These are phyloP conservation scores for Thinocorus orbignyianus DNA, from an alignment of 2,113 vertebrate species.

Conservation along the genomic window DNA sequence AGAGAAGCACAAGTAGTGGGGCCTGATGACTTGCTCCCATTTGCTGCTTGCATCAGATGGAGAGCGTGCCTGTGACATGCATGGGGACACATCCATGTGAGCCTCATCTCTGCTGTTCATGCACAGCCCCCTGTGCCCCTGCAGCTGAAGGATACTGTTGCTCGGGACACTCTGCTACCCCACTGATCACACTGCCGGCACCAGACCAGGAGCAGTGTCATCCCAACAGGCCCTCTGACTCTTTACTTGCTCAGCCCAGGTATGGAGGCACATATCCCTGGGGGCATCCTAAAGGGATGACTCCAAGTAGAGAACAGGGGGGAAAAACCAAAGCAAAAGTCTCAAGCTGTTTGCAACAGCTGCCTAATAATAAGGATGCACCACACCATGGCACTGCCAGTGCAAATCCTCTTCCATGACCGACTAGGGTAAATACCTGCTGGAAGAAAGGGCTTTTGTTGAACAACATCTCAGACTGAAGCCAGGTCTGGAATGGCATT, in stretches of 20 bases:
- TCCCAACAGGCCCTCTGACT: neutral
- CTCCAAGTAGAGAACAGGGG: neutral
- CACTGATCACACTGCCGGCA: neutral
- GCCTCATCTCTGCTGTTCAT: neutral
- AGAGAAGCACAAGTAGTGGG: neutral
- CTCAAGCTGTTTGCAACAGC: neutral
- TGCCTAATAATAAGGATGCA: neutral
- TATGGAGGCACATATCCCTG: neutral
- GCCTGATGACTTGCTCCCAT: neutral
- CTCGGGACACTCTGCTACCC: neutral
- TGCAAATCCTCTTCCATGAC: neutral
- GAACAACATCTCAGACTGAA: neutral
- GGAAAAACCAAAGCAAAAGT: neutral
- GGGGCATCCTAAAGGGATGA: neutral
- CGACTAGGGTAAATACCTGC: neutral
- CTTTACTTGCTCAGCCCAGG: neutral
- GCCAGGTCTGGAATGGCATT: neutral
- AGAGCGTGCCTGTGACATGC: neutral
- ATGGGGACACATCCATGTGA: neutral
- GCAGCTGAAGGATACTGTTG: neutral
- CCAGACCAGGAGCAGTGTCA: neutral
- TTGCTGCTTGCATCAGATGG: neutral
- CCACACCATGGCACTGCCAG: accelerated
- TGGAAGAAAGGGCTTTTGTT: neutral
- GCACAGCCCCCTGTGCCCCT: neutral